A percentile compares a stretch with the other conserved stretches of the same genome.
phyloP scores from a whole-genome alignment of 53 echinoderm and acorn worm species.

The Antedon mediterranea region DNA sequence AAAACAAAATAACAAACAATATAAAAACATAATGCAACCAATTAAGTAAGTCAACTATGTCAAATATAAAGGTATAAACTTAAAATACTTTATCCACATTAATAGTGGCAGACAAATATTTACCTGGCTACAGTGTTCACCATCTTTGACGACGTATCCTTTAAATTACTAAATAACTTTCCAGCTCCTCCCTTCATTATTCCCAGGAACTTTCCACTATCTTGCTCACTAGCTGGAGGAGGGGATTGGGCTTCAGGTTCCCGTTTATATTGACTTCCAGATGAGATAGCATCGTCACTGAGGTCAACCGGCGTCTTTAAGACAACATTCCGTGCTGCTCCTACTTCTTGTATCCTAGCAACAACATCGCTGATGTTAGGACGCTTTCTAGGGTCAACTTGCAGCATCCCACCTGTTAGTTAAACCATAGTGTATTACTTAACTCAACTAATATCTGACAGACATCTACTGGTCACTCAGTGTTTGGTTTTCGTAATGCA shows the following conservation, averaged over 20 bases:
- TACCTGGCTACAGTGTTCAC: conserved; percentile 89
- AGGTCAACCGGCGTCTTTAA: conserved; percentile 22
- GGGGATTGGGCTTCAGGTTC: not conserved
- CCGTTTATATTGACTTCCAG: not conserved
- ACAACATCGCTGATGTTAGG: conserved; percentile 45
- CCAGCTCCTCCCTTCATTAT: conserved; percentile 97
- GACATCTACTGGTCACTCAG: too few species aligned
- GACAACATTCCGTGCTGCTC: conserved; percentile 48
- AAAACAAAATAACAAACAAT: too few species aligned
- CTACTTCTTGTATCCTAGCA: conserved; percentile 81
- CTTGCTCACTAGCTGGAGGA: conserved; percentile 10
- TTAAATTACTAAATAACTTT: conserved; percentile 71
- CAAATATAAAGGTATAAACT: too few species aligned
- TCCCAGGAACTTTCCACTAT: conserved; percentile 67
- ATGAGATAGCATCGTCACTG: not conserved
- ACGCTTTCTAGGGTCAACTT: conserved; percentile 65
- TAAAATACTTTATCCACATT: too few species aligned
- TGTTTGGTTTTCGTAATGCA: too few species aligned
- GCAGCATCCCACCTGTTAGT: conserved; percentile 74
- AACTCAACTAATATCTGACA: too few species aligned
- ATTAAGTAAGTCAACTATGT: too few species aligned
- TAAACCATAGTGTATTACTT: not conserved
- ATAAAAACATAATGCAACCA: too few species aligned
- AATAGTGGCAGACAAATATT: too few species aligned
- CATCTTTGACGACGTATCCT: conserved; percentile 76